These are phyloP conservation scores for Standfussiana lucernea DNA, from an alignment of 2,888 invertebrate genomes.

Conservation along the genomic window DNA sequence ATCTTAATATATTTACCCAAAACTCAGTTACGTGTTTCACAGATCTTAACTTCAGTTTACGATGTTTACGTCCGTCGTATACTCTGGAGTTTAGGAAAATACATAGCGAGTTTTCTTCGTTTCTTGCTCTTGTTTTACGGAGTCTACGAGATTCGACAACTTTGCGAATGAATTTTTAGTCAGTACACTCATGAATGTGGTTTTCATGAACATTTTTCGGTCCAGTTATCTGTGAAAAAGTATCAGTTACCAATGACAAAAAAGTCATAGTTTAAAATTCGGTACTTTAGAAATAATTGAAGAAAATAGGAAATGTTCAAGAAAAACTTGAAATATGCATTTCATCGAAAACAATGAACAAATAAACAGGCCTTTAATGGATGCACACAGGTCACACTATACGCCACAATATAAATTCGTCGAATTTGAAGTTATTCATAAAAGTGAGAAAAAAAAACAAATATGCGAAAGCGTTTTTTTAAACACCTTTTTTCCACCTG, in stretches of 20 bases:
- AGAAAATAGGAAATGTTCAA: background rate
- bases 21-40: conserved; percentile 48
- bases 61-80: conserved; percentile 24
- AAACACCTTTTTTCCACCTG: no score
- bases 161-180: background rate
- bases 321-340: background rate
- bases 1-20: conserved; percentile 52
- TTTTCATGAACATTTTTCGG: background rate
- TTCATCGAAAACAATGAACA: background rate
- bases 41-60: conserved; percentile 46
- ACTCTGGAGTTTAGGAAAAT: conserved; percentile 24
- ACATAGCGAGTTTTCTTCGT: conserved; percentile 20
- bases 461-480: no score
- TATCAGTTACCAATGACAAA: background rate
- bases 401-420: background rate
- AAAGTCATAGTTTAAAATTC: background rate
- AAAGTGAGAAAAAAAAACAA: no score
- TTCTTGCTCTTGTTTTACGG: conserved; percentile 7
- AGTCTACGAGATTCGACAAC: conserved; percentile 7
- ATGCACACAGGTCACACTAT: background rate
- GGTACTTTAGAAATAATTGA: background rate
- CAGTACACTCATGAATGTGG: background rate
- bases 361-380: background rate
- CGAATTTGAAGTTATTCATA: background rate
- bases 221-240: background rate